Percentiles rank a stretch among this genome's conserved stretches.
phyloP scores from a whole-genome alignment of 1,140 invertebrate genomes.

The Fopius arisanus region DNA sequence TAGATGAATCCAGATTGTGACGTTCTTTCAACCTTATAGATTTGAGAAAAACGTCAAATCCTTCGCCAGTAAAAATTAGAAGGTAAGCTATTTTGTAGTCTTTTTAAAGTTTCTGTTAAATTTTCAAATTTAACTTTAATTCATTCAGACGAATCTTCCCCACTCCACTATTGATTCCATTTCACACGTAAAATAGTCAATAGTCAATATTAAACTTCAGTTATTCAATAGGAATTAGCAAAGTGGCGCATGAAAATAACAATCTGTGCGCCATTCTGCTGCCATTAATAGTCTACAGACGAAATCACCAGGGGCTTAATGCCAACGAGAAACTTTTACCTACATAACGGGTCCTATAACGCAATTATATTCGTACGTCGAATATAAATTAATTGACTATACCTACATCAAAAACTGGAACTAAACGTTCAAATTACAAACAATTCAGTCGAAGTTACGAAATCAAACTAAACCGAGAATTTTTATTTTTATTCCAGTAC shows the following conservation, averaged over 20 bases:
- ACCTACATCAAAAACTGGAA: neutral
- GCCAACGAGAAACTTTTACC: slow-evolving; percentile 6
- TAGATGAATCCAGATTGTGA: neutral
- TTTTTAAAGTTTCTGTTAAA: no score
- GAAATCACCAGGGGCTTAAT: neutral
- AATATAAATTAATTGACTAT: slow-evolving; percentile 5
- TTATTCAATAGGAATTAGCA: neutral
- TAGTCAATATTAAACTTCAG: neutral
- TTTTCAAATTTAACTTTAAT: no score
- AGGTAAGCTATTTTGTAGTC: no score
- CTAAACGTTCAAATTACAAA: neutral
- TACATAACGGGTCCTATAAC: slow-evolving; percentile 4
- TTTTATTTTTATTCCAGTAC: no score
- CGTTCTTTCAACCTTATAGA: neutral
- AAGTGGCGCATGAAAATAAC: neutral
- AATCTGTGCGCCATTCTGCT: neutral
- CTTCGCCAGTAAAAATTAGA: no score
- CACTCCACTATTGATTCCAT: neutral
- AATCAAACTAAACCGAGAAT: no score
- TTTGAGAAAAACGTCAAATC: neutral
- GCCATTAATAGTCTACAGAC: neutral
- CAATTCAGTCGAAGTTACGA: no score
- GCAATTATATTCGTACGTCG: neutral
- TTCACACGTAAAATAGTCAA: neutral
- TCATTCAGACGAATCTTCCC: neutral